These are phyloP conservation scores for Nothoprocta pentlandii DNA, from an alignment of 2,113 vertebrate genomes.

Conservation along the genomic window DNA sequence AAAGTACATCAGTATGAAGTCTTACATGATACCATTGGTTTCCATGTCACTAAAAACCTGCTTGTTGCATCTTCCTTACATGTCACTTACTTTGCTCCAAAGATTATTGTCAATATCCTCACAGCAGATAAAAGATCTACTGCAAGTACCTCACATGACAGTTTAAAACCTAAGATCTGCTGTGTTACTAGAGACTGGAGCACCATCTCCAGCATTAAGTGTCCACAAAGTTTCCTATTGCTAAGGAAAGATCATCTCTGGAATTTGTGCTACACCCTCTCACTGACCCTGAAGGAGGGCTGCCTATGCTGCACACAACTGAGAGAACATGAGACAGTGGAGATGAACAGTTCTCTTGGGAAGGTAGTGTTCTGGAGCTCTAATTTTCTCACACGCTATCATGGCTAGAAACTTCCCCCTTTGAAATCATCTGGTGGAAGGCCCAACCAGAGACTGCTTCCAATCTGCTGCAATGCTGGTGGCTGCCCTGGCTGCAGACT, in stretches of 20 bases:
- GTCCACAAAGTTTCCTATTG: neutral
- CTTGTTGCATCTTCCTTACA: too few species aligned
- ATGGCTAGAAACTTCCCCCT: neutral
- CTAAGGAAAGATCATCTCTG: neutral
- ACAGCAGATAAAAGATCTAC: neutral
- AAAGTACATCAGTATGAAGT: neutral
- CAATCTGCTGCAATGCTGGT: neutral
- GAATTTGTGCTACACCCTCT: neutral
- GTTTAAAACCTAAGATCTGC: neutral
- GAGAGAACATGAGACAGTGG: neutral
- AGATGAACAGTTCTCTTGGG: neutral
- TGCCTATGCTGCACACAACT: neutral
- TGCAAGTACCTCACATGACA: neutral
- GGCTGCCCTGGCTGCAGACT: neutral
- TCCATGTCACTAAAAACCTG: neutral
- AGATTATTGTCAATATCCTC: neutral
- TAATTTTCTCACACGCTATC: neutral
- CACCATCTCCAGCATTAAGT: neutral
- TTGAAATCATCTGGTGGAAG: neutral
- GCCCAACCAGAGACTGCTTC: neutral
- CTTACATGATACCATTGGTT: neutral
- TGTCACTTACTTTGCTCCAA: neutral
- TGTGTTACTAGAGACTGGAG: neutral
- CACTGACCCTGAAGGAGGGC: fast-evolving
- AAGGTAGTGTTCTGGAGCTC: neutral